Base-by-base conservation (phyloP, 2,888 invertebrate species). In the Parochlus steinenii region DNA sequence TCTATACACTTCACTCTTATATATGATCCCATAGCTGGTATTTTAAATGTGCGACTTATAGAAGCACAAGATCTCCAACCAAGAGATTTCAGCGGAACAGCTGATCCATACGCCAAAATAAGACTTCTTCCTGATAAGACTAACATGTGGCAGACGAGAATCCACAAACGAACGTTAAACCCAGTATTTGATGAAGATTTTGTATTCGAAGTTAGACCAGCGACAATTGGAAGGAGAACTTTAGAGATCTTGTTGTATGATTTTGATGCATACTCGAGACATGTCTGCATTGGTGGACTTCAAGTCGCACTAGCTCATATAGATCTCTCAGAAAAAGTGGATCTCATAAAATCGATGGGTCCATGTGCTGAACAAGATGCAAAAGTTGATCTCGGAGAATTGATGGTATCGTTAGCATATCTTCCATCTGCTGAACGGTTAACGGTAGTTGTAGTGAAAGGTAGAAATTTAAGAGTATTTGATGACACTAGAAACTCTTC, bases 361-460 rank as follows among this genome's bases (percentile, higher is more conserved):
- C 62, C 63, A 2, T 67, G 65, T 41, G 53, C 61, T 8, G 65
- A 66, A 25, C 63, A 64, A 44, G 59, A 59, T 33, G 50, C 55
- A 40, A 85, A 83, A 56, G 74, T 83, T 39, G 80, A 87, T 50
- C 64, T 89, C 17, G 92, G 92, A 0, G 92, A 93, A 59, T 56
- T 93, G 50, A 85, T 92, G 81, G 56, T 93, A 33, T 87, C 89
- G 1, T 62, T 93, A 34, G 86, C 89, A 47, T 93, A 89, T 56
- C 64, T 90, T 23, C 89, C 87, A 10, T 86, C 85, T 15, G 90
- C 90, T 16, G 89, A 87, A 11, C 72, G 90, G 17, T 67, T 93
- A 14, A 89, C 87, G 0, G 74, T 90, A 15, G 90, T 87, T 1
- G 72, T 92, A 27, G 83, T 92, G 45, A 92, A 92, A 58, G 90